Evolutionary conservation across 2,888 invertebrate genomes (phyloP).

Genomic region (Dasysyrphus tricinctus): DNA sequence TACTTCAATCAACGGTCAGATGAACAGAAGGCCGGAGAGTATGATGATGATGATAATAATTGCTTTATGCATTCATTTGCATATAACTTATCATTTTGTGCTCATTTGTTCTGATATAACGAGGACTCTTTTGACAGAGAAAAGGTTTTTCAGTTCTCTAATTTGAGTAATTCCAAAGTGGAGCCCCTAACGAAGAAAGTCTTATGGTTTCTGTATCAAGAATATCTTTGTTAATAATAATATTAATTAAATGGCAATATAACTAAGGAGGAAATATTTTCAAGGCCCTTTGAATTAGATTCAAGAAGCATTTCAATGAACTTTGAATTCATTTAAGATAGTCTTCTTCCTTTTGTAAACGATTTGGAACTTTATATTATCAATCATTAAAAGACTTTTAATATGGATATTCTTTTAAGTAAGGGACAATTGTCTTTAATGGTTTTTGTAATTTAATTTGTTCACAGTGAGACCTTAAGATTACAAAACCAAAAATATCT

Average conservation of each 20-base stretch:
- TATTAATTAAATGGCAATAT: conserved; percentile 29
- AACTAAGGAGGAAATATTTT: not conserved
- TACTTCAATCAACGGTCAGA: conserved; percentile 35
- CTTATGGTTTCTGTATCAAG: conserved; percentile 6
- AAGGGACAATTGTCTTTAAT: no score
- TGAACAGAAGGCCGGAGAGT: conserved; percentile 9
- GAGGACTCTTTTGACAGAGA: conserved; percentile 7
- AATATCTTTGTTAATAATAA: conserved; percentile 35
- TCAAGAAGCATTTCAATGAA: not conserved
- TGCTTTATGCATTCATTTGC: conserved; percentile 50
- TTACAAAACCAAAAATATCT: no score
- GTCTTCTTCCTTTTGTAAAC: not conserved
- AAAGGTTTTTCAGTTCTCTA: conserved; percentile 1
- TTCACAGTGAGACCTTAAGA: no score
- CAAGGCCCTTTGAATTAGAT: not conserved
- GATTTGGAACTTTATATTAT: not conserved
- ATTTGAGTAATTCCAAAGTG: conserved; percentile 4
- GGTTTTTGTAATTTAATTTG: no score
- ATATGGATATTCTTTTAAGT: no score
- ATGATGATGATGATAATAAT: conserved; percentile 37
- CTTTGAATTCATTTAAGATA: not conserved
- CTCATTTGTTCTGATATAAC: conserved; percentile 23
- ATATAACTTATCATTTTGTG: conserved; percentile 38
- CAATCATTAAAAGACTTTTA: no score
- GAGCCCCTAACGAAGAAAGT: not conserved